phyloP scores from a whole-genome alignment of 2,888 invertebrate species.

The Chymomyza caudatula region DNA sequence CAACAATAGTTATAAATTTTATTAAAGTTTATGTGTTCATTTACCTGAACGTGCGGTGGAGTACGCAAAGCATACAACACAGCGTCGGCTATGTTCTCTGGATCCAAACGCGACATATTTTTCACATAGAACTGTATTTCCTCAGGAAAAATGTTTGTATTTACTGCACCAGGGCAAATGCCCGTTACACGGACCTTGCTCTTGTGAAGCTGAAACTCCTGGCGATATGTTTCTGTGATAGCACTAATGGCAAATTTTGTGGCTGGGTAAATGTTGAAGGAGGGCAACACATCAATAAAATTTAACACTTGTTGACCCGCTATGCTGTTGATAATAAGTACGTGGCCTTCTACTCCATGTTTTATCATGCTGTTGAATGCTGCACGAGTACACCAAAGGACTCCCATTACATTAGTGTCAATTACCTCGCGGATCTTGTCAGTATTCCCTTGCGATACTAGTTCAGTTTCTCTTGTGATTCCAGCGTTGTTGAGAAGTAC shows the following conservation, averaged over 20 bases:
- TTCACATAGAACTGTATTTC: conserved; percentile 75
- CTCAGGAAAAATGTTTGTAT: conserved; percentile 75
- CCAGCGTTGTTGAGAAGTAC: conserved; percentile 82
- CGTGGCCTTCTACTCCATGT: conserved; percentile 79
- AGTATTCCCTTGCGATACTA: conserved; percentile 71
- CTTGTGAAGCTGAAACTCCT: conserved; percentile 76
- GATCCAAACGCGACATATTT: conserved; percentile 71
- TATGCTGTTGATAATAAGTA: conserved; percentile 79
- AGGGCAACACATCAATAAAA: conserved; percentile 74
- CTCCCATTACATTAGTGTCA: conserved; percentile 79
- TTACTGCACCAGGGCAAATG: conserved; percentile 76
- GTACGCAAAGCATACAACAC: conserved; percentile 74
- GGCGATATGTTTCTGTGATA: conserved; percentile 76
- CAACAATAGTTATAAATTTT: background rate
- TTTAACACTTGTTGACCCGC: conserved; percentile 76
- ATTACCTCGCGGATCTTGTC: conserved; percentile 76
- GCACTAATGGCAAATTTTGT: conserved; percentile 77
- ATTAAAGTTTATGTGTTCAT: background rate
- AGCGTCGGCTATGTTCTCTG: conserved; percentile 75
- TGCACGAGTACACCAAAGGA: conserved; percentile 79
- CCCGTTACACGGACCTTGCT: conserved; percentile 74
- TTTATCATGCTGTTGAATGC: conserved; percentile 79
- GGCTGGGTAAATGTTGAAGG: conserved; percentile 77
- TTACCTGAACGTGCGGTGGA: conserved; percentile 74
- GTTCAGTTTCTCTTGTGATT: conserved; percentile 70